These are phyloP conservation scores for Pogonus chalceus DNA, from an alignment of 1,140 invertebrate species.

Conservation along the genomic window DNA sequence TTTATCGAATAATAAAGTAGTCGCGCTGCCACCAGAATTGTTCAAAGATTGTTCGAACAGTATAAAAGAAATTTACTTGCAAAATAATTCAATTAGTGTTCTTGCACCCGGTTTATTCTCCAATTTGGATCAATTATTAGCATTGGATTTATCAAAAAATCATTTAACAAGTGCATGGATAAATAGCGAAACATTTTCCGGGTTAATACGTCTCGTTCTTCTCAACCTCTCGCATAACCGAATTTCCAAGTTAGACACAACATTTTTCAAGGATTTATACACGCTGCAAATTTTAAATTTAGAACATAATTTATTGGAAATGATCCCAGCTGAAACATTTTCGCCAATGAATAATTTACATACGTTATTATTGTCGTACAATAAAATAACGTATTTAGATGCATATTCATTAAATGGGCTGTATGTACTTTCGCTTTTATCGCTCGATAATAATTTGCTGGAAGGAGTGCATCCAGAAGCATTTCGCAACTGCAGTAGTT, in stretches of 20 bases:
- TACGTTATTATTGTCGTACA: slow-evolving; percentile 67
- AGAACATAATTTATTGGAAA: slow-evolving; percentile 67
- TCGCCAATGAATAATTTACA: slow-evolving; percentile 75
- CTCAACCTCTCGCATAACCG: slow-evolving; percentile 79
- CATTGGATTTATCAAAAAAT: slow-evolving; percentile 80
- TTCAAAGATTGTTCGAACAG: slow-evolving; percentile 66
- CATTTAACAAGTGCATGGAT: slow-evolving; percentile 75
- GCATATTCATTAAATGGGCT: slow-evolving; percentile 68
- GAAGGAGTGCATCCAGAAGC: slow-evolving; percentile 67
- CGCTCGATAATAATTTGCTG: slow-evolving; percentile 69
- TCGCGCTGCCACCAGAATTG: slow-evolving; percentile 71
- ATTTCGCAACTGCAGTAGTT: slow-evolving; percentile 67
- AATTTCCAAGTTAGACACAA: slow-evolving; percentile 66
- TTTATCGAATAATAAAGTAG: slow-evolving; percentile 77
- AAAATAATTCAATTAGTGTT: slow-evolving; percentile 79
- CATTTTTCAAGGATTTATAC: slow-evolving; percentile 69
- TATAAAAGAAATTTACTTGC: slow-evolving; percentile 75
- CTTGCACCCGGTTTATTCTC: slow-evolving; percentile 70
- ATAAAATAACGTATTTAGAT: slow-evolving; percentile 65
- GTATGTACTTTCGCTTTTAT: slow-evolving; percentile 64
- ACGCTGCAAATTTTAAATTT: slow-evolving; percentile 73
- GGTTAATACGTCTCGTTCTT: slow-evolving; percentile 74
- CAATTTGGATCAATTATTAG: slow-evolving; percentile 73
- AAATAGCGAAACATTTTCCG: slow-evolving; percentile 69
- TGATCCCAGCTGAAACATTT: slow-evolving; percentile 69